These are phyloP conservation scores for Cinara cedri DNA, from an alignment of 2,888 invertebrate genomes.

Conservation along the genomic window DNA sequence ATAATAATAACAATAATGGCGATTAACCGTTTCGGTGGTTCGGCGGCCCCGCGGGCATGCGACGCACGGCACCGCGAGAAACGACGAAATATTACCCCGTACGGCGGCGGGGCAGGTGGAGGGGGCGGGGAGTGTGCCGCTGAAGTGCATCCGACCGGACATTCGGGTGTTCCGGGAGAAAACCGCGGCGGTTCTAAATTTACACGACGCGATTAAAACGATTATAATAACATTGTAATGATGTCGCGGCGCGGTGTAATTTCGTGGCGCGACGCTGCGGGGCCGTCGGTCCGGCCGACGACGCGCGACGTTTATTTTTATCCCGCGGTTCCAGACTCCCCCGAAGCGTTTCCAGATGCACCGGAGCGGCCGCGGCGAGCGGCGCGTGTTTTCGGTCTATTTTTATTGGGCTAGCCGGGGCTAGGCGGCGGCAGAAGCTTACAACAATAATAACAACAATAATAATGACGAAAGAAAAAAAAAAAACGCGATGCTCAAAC, in stretches of 20 bases:
- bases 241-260: background rate
- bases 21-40: no score
- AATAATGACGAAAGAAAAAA: background rate
- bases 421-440: no score
- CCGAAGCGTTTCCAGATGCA: slow-evolving; percentile 38
- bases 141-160: no score
- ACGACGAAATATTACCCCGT: no score
- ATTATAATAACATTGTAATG: no score
- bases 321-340: slow-evolving; percentile 34
- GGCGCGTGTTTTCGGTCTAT: slow-evolving; percentile 22
- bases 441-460: slow-evolving; percentile 24
- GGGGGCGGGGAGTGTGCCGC: no score
- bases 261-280: no score
- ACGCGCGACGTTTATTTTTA: slow-evolving; percentile 41
- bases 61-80: no score
- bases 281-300: background rate
- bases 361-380: background rate
- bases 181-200: slow-evolving; percentile 8
- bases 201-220: background rate
- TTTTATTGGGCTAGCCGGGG: slow-evolving; percentile 16
- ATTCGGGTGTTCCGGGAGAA: background rate
- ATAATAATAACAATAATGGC: no score
- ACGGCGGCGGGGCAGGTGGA: no score
- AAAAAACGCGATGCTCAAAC: background rate
- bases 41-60: no score